These are phyloP conservation scores for Epizoanthus ramosus DNA, from an alignment of 92 coral and sea anemone species.

Conservation along the genomic window DNA sequence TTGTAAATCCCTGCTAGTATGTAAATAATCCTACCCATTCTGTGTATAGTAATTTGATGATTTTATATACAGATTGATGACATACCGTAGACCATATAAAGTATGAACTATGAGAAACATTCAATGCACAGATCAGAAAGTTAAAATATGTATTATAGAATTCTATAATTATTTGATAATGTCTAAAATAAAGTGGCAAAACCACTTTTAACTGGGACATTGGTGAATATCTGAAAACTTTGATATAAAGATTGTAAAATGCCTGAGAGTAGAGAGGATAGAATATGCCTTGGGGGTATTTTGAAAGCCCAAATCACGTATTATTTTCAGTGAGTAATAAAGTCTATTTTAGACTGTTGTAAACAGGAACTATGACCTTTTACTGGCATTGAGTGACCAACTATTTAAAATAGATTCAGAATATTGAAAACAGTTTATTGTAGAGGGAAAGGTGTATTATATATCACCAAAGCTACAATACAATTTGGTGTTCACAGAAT, in stretches of 20 bases:
- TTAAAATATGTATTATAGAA: not conserved
- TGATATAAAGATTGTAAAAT: not conserved
- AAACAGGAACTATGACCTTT: too few relatives aligned
- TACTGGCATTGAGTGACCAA: too few relatives aligned
- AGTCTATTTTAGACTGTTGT: too few relatives aligned
- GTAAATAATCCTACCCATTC: conserved; percentile 11
- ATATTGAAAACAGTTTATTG: not conserved
- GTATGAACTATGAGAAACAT: not conserved
- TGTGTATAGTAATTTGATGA: conserved; percentile 18
- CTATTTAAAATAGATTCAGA: not conserved
- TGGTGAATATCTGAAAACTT: not conserved
- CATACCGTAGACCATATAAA: too few relatives aligned
- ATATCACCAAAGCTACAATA: not conserved
- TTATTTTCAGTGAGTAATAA: too few relatives aligned
- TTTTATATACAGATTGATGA: not conserved
- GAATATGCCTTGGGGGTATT: too few relatives aligned
- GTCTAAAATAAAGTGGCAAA: not conserved
- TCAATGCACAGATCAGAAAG: not conserved
- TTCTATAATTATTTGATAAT: not conserved
- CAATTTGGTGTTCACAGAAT: not conserved
- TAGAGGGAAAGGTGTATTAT: not conserved
- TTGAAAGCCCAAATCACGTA: too few relatives aligned
- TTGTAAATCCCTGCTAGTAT: not conserved
- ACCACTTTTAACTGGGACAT: not conserved
- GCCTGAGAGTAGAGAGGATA: too few relatives aligned